Conservation (phyloP, 2,113 vertebrate species). For the Zosterops pallidus region DNA sequence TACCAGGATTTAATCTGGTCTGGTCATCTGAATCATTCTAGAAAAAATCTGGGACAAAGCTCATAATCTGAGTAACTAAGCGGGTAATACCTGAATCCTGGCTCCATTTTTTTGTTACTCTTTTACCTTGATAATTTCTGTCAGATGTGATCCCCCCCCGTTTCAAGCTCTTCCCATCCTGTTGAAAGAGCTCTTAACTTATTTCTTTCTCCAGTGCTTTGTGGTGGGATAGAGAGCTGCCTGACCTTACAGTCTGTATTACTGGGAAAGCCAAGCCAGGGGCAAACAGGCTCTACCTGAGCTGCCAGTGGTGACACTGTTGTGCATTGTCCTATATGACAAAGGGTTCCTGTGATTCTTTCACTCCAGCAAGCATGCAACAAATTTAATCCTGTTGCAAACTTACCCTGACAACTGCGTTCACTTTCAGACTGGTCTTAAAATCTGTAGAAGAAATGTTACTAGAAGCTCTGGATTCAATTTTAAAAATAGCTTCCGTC, state of each 20-base stretch:
- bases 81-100: background rate
- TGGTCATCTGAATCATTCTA: background rate
- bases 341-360: background rate
- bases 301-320: background rate
- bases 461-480: background rate
- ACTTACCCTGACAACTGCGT: background rate
- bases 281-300: rapidly evolving
- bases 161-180: background rate
- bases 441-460: background rate
- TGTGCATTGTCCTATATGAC: background rate
- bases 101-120: background rate
- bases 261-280: background rate
- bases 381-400: background rate
- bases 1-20: background rate
- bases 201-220: background rate
- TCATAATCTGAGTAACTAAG: background rate
- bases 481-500: background rate
- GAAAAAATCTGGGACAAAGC: background rate
- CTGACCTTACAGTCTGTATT: background rate
- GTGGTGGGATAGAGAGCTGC: background rate
- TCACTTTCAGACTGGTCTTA: background rate
- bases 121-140: background rate
- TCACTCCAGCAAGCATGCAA: background rate
- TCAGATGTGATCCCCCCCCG: background rate
- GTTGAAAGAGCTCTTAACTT: background rate